A percentile compares a stretch with the other conserved stretches of the same genome.
phyloP scores from a whole-genome alignment of 2,797 vertebrate genomes.

The Micrastur ruficollis region DNA sequence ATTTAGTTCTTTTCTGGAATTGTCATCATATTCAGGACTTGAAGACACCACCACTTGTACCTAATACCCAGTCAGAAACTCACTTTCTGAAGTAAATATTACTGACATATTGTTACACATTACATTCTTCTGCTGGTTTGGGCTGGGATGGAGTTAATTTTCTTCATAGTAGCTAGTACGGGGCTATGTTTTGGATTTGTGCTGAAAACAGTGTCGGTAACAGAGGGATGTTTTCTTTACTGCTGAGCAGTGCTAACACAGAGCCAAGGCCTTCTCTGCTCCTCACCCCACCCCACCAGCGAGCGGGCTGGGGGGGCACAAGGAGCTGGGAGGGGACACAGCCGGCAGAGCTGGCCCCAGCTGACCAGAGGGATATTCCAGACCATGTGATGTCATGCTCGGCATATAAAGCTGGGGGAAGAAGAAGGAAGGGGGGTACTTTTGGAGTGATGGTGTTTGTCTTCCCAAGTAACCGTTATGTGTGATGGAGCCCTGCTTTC shows the following conservation, averaged over 20 bases:
- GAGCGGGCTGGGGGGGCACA: neutral
- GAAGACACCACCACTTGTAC: neutral
- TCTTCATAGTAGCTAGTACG: neutral
- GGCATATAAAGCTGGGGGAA: neutral
- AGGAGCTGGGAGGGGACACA: neutral
- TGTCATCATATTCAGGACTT: neutral
- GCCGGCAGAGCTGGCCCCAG: neutral
- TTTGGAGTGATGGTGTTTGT: fast-evolving
- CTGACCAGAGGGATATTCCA: neutral
- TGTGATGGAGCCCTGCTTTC: no score
- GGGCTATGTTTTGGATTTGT: fast-evolving
- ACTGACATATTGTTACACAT: neutral
- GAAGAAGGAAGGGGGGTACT: fast-evolving
- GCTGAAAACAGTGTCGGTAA: neutral
- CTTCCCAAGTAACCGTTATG: neutral
- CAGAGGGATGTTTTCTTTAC: neutral
- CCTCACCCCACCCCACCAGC: neutral
- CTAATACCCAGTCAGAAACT: neutral
- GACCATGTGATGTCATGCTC: neutral
- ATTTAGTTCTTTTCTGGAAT: slow-evolving; percentile 27
- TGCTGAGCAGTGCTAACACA: neutral
- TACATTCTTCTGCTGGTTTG: neutral
- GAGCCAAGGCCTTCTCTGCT: neutral
- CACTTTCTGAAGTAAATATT: slow-evolving; percentile 11
- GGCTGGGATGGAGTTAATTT: neutral